Base-by-base conservation (phyloP, 2,888 invertebrate genomes). In the Pantelozetes paolii region DNA sequence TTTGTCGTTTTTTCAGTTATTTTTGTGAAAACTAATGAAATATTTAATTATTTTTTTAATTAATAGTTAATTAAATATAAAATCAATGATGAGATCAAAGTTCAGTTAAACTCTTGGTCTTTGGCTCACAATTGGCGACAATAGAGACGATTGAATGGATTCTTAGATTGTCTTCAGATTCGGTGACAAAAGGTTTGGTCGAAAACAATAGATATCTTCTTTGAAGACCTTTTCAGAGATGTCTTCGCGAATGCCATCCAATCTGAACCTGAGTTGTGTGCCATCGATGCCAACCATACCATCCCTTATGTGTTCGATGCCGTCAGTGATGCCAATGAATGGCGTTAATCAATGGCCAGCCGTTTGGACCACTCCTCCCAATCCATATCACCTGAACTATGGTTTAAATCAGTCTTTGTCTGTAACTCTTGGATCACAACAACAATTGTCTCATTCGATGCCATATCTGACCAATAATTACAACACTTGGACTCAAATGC, bases 231-330 rank as follows among this genome's bases (percentile, higher is more conserved):
- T 45, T 45, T 45, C 13, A 20, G n/a, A 20, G 59, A 59, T 59
- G 59, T 59, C 59, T 59, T 59, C 59, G 30, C 28, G 59, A 59
- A 59, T 59, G 59, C 59, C 59, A 59, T 59, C 59, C 28, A 59
- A 59, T 30, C 28, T 59, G 59, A 59, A 50, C n/a, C n/a, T 50
- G 50, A 20, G n/a, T 50, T 50, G 50, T 50, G 50, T 15, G 5
- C 50, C 50, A 20, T n/a, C 50, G 20, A 20, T 50, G 50, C n/a
- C 50, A 15, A n/a, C n/a, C 15, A 50, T 50, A n/a, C 50, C 50
- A 20, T n/a, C 50, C 2, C 50, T 50, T 1, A n/a, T 50, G 50
- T 50, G 50, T 59, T 59, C 59, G 28, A 59, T 59, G 26, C 59
- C 59, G 28, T 2, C 59, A 1, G 18, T 59, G 28, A 59, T 2